These are phyloP conservation scores for Epinephelus moara DNA, from an alignment of 2,113 vertebrate genomes.

Conservation along the genomic window DNA sequence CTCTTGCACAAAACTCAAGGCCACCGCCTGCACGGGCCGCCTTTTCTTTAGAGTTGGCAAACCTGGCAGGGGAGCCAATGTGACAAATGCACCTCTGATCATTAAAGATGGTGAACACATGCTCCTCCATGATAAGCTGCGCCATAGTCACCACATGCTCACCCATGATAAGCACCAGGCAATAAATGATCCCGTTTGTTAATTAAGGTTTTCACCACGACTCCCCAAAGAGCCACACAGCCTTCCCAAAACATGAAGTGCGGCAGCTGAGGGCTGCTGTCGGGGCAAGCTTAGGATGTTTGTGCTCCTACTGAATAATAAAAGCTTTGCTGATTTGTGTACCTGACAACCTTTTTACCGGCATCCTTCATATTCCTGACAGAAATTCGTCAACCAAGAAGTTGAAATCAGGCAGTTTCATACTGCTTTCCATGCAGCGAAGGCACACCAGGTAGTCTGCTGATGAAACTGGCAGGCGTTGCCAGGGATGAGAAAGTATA, in stretches of 20 bases:
- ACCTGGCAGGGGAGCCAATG: conserved; percentile 10
- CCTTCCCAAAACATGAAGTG: conserved; percentile 25
- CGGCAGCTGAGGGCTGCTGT: conserved; percentile 11
- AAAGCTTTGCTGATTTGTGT: conserved; percentile 22
- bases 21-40: neutral
- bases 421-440: conserved; percentile 25
- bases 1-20: conserved; percentile 28
- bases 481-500: conserved; percentile 16
- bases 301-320: conserved; percentile 25
- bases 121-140: conserved; percentile 49
- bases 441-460: conserved; percentile 27
- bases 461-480: conserved; percentile 33
- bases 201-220: conserved; percentile 54
- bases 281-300: neutral
- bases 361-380: conserved; percentile 32
- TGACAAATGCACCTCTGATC: conserved; percentile 55
- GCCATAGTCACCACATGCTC: conserved; percentile 36
- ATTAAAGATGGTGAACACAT: conserved; percentile 52
- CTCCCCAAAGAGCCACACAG: conserved; percentile 30
- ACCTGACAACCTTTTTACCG: conserved; percentile 25
- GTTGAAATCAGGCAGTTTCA: conserved; percentile 30
- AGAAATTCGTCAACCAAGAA: conserved; percentile 23
- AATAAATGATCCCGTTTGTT: conserved; percentile 58
- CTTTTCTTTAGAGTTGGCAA: conserved; percentile 9
- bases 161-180: conserved; percentile 60